Evolutionary conservation across 2,888 invertebrate species (phyloP).

Genomic region (Tanypteryx hageni): DNA sequence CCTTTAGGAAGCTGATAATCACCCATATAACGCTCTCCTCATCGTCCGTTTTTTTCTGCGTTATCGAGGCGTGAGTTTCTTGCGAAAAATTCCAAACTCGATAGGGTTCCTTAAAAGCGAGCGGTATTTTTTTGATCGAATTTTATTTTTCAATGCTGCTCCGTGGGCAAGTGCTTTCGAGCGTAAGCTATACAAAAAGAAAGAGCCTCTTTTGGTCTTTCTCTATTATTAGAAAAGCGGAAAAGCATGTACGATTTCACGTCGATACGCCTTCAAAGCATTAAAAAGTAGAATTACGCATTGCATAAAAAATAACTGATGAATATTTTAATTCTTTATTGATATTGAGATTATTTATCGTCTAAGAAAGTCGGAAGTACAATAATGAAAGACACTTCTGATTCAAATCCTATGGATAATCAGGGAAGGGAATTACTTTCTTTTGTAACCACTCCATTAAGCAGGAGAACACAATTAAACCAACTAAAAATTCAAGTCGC

Average conservation of each 20-base stretch:
- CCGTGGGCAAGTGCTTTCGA: neutral
- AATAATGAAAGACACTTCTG: no score
- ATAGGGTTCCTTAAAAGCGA: neutral
- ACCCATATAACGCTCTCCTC: neutral
- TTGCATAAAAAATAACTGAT: no score
- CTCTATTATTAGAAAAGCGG: neutral
- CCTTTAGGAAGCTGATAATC: slow-evolving; percentile 16
- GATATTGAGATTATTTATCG: no score
- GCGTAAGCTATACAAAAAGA: neutral
- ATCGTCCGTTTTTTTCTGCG: neutral
- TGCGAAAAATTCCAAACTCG: slow-evolving; percentile 42
- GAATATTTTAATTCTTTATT: no score
- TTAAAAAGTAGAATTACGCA: no score
- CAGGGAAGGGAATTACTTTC: no score
- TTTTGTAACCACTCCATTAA: no score
- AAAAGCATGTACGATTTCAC: neutral
- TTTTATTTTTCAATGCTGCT: neutral
- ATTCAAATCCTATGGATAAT: no score
- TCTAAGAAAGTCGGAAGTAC: no score
- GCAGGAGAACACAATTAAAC: no score
- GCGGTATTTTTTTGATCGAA: neutral
- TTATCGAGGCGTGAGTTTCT: neutral
- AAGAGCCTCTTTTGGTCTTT: neutral
- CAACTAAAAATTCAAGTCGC: no score
- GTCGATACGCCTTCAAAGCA: neutral